Evolutionary conservation across 2,888 invertebrate species (phyloP).

Genomic region (Erpobdella octoculata): DNA sequence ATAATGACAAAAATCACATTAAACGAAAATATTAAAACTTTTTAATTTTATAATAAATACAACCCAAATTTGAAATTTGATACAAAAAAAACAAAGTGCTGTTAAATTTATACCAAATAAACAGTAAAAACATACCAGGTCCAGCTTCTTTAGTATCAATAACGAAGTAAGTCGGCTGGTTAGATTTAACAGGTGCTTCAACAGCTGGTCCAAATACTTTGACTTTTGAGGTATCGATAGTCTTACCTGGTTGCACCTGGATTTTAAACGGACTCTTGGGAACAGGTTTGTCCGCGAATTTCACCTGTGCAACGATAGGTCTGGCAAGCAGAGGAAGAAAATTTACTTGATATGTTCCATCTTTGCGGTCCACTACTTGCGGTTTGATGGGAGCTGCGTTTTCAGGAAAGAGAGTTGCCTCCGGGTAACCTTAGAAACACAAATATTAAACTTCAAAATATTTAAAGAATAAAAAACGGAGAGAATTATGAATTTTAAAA

Average conservation of each 20-base stretch:
- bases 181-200: constrained; percentile 17
- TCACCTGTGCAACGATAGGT: constrained; percentile 42
- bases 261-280: constrained; percentile 49
- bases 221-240: constrained; percentile 10
- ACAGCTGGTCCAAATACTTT: constrained; percentile 31
- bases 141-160: constrained; percentile 29
- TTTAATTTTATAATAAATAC: too few relatives aligned
- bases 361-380: constrained; percentile 22
- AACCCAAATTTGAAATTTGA: neutral
- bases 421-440: neutral
- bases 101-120: neutral
- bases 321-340: constrained; percentile 6
- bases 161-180: constrained; percentile 27
- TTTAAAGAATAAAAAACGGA: too few relatives aligned
- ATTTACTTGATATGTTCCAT: constrained; percentile 25
- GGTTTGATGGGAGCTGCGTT: constrained; percentile 13
- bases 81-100: neutral
- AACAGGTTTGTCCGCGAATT: constrained; percentile 46
- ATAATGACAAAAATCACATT: too few relatives aligned
- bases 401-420: constrained; percentile 6
- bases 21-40: too few relatives aligned
- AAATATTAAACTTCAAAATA: neutral
- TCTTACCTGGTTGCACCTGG: constrained; percentile 36
- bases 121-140: constrained; percentile 14
- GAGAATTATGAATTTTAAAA: neutral